Conservation (phyloP, 37 sponge, comb jelly and placozoan species). For the Lycopodina hypogea region DNA sequence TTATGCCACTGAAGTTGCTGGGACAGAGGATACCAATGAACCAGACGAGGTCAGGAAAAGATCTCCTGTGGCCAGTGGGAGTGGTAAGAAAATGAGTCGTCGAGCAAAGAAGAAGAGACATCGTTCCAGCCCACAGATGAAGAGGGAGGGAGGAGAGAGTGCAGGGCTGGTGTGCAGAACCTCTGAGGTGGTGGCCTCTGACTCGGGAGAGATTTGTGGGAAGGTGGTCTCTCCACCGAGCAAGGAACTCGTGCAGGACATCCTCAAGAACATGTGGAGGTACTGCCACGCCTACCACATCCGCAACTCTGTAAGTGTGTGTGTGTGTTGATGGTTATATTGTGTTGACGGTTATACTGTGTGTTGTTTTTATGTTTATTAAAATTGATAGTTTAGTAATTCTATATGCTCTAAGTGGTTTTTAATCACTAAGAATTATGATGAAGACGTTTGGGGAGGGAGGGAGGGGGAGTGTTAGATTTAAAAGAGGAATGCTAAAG, state of each 20-base stretch:
- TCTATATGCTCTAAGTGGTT: too few species aligned
- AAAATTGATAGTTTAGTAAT: too few species aligned
- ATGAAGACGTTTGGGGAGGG: too few species aligned
- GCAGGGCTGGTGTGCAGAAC: background rate
- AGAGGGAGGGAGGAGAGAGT: background rate
- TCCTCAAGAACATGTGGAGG: conserved; percentile 56
- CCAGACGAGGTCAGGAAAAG: background rate
- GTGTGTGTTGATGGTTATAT: background rate
- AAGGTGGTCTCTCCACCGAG: conserved; percentile 4
- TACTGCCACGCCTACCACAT: conserved; percentile 51
- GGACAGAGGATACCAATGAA: conserved; percentile 1
- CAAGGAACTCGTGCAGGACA: conserved; percentile 25
- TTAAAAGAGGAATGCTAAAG: too few species aligned
- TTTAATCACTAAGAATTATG: too few species aligned
- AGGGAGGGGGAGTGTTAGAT: too few species aligned
- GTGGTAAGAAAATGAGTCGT: background rate
- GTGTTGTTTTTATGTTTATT: too few species aligned
- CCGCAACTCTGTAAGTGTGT: conserved; percentile 41
- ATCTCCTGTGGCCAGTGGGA: background rate
- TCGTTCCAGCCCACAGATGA: background rate
- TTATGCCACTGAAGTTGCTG: conserved; percentile 14
- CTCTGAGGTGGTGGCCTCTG: background rate
- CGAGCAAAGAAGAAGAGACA: background rate
- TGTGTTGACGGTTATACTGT: too few species aligned
- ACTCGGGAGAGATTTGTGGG: background rate